Conservation (phyloP, 1,140 invertebrate species). For the Trialeurodes vaporariorum region DNA sequence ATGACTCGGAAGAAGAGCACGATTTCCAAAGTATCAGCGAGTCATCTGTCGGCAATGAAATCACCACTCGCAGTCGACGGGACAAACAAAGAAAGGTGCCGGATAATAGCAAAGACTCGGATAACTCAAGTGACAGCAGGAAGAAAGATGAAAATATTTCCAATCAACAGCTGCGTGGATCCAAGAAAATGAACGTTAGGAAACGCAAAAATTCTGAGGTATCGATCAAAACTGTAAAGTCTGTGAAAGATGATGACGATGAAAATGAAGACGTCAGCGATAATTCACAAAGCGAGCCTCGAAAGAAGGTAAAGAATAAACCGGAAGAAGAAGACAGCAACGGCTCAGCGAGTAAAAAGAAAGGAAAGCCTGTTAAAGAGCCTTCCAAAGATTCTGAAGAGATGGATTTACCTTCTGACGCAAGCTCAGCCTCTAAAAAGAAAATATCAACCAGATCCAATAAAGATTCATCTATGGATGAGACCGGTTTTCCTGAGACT, state of each 20-base stretch:
- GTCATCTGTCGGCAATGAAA: neutral
- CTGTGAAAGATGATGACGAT: neutral
- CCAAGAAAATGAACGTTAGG: neutral
- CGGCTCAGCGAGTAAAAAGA: neutral
- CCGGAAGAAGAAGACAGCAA: neutral
- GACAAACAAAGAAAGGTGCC: neutral
- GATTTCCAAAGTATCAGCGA: neutral
- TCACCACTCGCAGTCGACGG: neutral
- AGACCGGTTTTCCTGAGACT: neutral
- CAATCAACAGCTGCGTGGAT: neutral
- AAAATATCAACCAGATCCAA: neutral
- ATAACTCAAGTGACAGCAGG: neutral
- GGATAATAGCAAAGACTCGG: neutral
- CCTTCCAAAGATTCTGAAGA: neutral
- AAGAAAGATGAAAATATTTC: neutral
- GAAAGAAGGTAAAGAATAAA: neutral
- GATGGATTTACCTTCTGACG: neutral
- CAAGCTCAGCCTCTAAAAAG: neutral
- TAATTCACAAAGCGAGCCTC: neutral
- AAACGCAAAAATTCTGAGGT: neutral
- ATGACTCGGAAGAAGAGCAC: neutral
- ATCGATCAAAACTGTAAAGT: neutral
- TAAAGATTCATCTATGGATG: neutral
- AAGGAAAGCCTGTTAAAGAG: neutral
- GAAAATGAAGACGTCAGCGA: neutral